These are phyloP conservation scores for Amblyjoppa fuscipennis DNA, from an alignment of 2,888 invertebrate species.

Conservation along the genomic window DNA sequence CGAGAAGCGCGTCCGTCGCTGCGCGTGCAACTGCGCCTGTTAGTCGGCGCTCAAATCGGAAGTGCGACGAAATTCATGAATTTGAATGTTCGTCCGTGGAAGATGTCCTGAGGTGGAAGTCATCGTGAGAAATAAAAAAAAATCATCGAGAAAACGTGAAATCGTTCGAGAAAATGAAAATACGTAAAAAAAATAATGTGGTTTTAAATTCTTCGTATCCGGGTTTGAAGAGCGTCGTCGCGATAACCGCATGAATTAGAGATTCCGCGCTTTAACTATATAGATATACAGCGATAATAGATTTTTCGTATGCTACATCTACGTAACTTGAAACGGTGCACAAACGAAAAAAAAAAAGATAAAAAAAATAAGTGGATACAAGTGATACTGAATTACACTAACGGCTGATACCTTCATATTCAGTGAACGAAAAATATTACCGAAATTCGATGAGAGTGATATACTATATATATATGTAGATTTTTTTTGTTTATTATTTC, in stretches of 20 bases:
- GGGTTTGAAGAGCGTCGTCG: constrained; percentile 42
- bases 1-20: constrained; percentile 90
- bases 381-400: constrained; percentile 64
- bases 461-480: constrained; percentile 9
- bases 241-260: constrained; percentile 20
- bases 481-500: constrained; percentile 6
- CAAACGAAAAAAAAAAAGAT: constrained; percentile 24
- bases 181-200: constrained; percentile 33
- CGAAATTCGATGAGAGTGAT: constrained; percentile 59
- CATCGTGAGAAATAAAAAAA: not conserved
- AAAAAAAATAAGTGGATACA: constrained; percentile 57
- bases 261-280: constrained; percentile 39
- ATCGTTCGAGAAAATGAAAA: constrained; percentile 33
- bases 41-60: constrained; percentile 77
- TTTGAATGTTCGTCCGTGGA: constrained; percentile 13
- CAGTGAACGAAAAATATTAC: constrained; percentile 25
- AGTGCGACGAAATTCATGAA: constrained; percentile 11
- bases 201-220: constrained; percentile 59
- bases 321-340: constrained; percentile 22
- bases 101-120: constrained; percentile 1
- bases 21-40: constrained; percentile 91
- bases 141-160: constrained; percentile 6
- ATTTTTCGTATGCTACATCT: constrained; percentile 46
- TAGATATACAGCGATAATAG: constrained; percentile 29
- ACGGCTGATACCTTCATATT: constrained; percentile 34